Evolutionary conservation across 2,113 vertebrate species (phyloP).

Genomic region (Lamprotornis superbus): DNA sequence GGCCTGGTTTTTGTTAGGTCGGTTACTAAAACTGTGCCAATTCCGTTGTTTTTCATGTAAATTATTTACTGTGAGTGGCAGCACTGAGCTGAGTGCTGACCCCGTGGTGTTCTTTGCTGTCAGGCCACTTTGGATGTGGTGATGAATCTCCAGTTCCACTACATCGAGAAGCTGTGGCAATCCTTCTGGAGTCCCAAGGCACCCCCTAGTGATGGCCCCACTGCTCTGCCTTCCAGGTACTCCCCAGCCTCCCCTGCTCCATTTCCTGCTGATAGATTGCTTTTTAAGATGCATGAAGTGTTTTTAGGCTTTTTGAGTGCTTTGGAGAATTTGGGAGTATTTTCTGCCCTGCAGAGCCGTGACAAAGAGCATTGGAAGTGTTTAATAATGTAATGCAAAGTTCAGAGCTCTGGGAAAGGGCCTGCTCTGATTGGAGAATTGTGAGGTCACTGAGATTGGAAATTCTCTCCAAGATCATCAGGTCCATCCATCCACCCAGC

Average conservation of each 20-base stretch:
- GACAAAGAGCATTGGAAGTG: background rate
- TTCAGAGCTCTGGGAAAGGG: background rate
- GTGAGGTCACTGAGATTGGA: background rate
- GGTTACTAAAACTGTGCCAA: background rate
- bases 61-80: background rate
- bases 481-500: background rate
- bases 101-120: background rate
- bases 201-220: slow-evolving; percentile 77
- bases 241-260: background rate
- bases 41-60: background rate
- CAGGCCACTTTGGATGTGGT: slow-evolving; percentile 96
- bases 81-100: background rate
- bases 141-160: slow-evolving; percentile 96
- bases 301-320: background rate
- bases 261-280: rapidly evolving
- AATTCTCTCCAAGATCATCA: background rate
- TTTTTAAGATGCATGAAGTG: background rate
- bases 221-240: slow-evolving; percentile 75
- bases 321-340: background rate
- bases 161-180: slow-evolving; percentile 96
- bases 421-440: background rate
- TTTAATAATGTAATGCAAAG: background rate
- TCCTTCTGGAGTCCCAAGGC: slow-evolving; percentile 94
- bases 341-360: background rate
- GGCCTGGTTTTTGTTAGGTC: background rate